These are phyloP conservation scores for Diaphora mendica DNA, from an alignment of 2,888 invertebrate genomes.

Conservation along the genomic window DNA sequence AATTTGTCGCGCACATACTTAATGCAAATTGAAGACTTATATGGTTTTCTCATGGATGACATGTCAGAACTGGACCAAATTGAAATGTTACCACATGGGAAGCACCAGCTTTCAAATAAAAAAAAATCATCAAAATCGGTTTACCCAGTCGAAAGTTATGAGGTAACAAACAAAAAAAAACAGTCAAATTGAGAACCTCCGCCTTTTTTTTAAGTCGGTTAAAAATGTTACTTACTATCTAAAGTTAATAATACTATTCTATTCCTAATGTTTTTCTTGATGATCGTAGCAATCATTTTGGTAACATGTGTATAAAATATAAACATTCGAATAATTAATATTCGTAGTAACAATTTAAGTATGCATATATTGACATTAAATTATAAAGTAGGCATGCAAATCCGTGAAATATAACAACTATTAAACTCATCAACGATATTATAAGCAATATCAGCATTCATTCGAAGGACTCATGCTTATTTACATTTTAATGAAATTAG, in stretches of 20 bases:
- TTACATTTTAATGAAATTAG: background rate
- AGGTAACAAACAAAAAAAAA: no score
- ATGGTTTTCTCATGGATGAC: no score
- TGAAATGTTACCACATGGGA: no score
- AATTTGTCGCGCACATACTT: no score
- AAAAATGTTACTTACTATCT: background rate
- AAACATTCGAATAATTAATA: no score
- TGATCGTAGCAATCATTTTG: background rate
- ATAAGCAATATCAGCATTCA: background rate
- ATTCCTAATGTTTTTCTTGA: background rate
- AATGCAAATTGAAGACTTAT: no score
- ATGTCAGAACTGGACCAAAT: no score
- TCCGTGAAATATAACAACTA: background rate
- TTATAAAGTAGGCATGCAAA: background rate
- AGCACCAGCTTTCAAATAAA: no score
- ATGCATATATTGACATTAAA: background rate
- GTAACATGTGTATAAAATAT: background rate
- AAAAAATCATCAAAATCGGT: no score
- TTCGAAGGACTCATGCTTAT: background rate
- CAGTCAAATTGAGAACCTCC: no score
- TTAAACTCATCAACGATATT: background rate
- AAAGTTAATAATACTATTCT: background rate
- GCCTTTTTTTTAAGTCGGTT: no score
- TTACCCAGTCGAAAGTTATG: no score
- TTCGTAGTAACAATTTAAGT: background rate